A percentile compares a stretch with the other conserved stretches of the same genome.
Conservation (phyloP, 2,113 vertebrate genomes). For the Penelope pileata region DNA sequence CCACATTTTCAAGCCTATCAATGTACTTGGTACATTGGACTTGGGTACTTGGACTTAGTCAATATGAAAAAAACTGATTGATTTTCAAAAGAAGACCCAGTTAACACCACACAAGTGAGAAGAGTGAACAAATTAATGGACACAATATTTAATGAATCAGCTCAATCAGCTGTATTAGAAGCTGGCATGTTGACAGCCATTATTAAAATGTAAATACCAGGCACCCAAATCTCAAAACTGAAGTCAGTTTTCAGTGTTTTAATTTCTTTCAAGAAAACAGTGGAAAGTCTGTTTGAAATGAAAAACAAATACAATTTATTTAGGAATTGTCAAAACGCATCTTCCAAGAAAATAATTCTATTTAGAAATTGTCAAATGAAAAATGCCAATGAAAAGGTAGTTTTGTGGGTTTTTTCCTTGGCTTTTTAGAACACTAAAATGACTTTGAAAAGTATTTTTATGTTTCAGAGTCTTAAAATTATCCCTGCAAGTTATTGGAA, state of each 20-base stretch:
- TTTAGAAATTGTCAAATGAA: background rate
- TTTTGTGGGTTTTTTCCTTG: background rate
- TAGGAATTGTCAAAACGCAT: background rate
- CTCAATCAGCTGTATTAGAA: background rate
- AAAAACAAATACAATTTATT: background rate
- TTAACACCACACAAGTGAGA: background rate
- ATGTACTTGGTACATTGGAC: no score
- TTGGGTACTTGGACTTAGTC: background rate
- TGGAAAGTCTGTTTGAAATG: background rate
- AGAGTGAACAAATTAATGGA: background rate
- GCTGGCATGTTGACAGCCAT: background rate
- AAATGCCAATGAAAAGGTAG: background rate
- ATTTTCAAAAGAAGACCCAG: background rate
- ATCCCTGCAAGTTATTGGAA: background rate
- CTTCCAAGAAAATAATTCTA: background rate
- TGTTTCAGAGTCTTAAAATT: background rate
- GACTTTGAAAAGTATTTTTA: background rate
- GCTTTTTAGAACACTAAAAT: background rate
- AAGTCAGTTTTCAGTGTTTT: background rate
- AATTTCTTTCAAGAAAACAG: background rate
- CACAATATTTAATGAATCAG: background rate
- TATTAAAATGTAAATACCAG: background rate
- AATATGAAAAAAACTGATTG: background rate
- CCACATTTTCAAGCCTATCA: background rate
- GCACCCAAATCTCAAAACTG: background rate